Evolutionary conservation across 1,140 invertebrate genomes (phyloP), one percentile per base, ranked within the genome.

Genomic region (Xylocopa sonorina): DNA sequence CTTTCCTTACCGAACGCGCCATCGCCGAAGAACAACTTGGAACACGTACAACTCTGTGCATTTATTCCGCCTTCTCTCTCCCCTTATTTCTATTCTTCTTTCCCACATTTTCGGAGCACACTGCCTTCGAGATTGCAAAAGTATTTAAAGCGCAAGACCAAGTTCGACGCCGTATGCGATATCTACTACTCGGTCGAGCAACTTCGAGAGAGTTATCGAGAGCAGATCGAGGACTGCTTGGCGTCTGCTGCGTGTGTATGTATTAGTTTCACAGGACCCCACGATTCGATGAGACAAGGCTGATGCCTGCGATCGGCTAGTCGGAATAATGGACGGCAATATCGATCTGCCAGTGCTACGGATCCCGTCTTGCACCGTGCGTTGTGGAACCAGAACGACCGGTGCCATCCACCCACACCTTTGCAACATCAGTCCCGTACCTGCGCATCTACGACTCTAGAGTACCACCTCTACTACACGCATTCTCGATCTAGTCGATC

Each of bases 231-330:
- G 48, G 55, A 41, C 88, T 88, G 89, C 85, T 92, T 91, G 89
- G 92, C 92, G 92, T 92, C 90, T 91, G 92, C 90, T 92, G 92
- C 92, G 91, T 92, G 92, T 93, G 92, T 93, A 93, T 93, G 88
- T 93, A 90, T 93, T 93, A 93, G 92, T 93, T 93, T 93, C 92
- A 93, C 92, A 93, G 92, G 92, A 92, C 87, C n/a, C n/a, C 85
- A 73, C 87, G 86, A 87, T 89, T 83, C 84, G 72, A 62, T 85
- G 85, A 87, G 88, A 88, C 87, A 90, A 89, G 88, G 90, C 89
- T 89, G 91, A 91, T 86, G 90, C 88, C 90, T 90, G 87, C 83
- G 83, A 85, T 88, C 75, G 66, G 53, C 75, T 71, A 78, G 62
- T 78, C 86, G 86, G 86, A 87, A 87, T 88, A 83, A 83, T 83